Base-by-base conservation (phyloP, 2,113 vertebrate species). In the Lepisosteus osseus region DNA sequence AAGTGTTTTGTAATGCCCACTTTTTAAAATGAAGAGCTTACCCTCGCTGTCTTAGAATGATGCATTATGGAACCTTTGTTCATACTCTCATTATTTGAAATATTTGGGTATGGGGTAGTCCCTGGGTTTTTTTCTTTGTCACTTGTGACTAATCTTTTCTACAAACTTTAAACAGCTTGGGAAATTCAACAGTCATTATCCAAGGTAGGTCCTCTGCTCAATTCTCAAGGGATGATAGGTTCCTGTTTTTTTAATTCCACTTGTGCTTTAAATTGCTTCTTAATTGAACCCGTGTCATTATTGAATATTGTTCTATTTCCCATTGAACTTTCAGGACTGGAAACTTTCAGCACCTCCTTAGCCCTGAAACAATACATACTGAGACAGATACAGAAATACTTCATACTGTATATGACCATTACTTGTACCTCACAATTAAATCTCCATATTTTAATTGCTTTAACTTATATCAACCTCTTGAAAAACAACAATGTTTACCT, bases 111-210 rank as follows among this genome's bases (percentile, higher is more conserved):
- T 4, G 70, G 55, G 59, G 11, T 41, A n/a, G 65, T 65, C 59
- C 17, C 65, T 61, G 55, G 42, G 54, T 29, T 67, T 44, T 61
- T n/a, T 17, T 5, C 15, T 5, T 72, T 56, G 62, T 65, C 47
- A 54, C 62, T 69, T 17, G 45, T 61, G 45, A 61, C 54, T 62
- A 68, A 59, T 69, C 67, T 66, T 68, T 45, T 17, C 57, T 14
- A 61, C 14, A 61, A 65, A 63, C 40, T 57, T 42, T 67, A 71
- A 43, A 29, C 72, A 40, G n/a, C 44, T 8, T 3, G 57, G 61
- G 72, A 68, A 51, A 45, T 71, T 72, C 61, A 47, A 57, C 15
- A 70, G 72, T 65, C 64, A 71, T 82, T 74, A 80, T 78, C 78
- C 84, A 57, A 67, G 65, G 64, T 68, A 54, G 65, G 68, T 14